Base-by-base conservation (phyloP, 64 coral and sea anemone genomes). In the Pachyseris speciosa region DNA sequence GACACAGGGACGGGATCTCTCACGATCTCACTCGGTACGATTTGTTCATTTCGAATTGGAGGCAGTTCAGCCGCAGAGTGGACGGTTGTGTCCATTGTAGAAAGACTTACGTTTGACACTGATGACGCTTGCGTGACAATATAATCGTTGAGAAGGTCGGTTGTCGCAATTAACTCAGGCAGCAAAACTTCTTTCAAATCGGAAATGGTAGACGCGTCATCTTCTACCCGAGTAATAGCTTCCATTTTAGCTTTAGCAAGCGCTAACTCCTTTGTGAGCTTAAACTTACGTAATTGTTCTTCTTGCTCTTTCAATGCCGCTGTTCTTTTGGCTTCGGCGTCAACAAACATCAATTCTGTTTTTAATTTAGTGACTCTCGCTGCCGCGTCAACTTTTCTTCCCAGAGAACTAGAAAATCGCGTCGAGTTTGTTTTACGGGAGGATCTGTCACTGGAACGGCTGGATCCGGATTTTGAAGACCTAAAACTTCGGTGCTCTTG, bases 251-350 rank as follows among this genome's bases (percentile, higher is more conserved):
- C n/a, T n/a, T n/a, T n/a, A n/a, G n/a, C n/a, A n/a, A n/a, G n/a
- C n/a, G n/a, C n/a, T 45, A 49, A 77, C 36, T 77, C 37, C 28
- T 77, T 77, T 17, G 39, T 49, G 24, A 77, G 74, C 74, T 77
- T 45, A 77, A 77, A 77, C 74, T 77, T 48, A 19, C 43, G 37
- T 33, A 74, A 31, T 37, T 74, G 22, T 37, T 74, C 71, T 74
- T 74, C 31, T 37, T 42, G 17, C 28, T 74, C 43, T 24, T 48
- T 74, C 17, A 74, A 31, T 31, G 71, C 37, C 43, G 15, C 71
- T 74, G 37, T 74, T 37, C 22, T 74, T 48, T 74, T 74, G 29
- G 43, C 32, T 74, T 48, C 37, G 28, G 19, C 71, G 37, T 74
- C 43, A 31, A 40, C 43, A 74, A 48, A 42, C 43, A 48, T 74